A percentile compares a stretch with the other conserved stretches of the same genome.
Conservation (phyloP, 2,797 vertebrate species). For the Heterohyrax brucei region DNA sequence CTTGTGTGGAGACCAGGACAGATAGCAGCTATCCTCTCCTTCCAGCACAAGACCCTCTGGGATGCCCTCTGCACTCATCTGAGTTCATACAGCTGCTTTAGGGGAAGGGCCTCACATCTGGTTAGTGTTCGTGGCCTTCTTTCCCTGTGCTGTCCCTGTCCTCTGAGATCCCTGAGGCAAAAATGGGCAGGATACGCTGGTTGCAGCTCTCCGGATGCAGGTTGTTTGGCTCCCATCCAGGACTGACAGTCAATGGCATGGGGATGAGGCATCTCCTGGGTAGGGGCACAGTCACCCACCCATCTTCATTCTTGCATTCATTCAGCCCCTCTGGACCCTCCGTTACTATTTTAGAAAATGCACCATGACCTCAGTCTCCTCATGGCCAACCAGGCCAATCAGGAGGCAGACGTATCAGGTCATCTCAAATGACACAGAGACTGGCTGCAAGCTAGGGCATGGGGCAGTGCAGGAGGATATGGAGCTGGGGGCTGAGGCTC, state of each 20-base stretch:
- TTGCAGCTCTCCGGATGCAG: fast-evolving
- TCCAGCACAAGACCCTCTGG: background rate
- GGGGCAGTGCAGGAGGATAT: background rate
- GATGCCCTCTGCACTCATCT: background rate
- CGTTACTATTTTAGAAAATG: background rate
- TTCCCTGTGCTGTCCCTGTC: background rate
- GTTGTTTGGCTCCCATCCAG: background rate
- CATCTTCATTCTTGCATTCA: background rate
- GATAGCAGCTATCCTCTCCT: background rate
- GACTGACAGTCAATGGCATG: background rate
- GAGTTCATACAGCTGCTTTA: background rate
- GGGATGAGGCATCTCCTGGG: background rate
- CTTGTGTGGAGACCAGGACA: background rate
- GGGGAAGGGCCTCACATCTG: too few relatives aligned
- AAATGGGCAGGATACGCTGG: background rate
- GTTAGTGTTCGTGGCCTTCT: background rate
- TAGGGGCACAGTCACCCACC: background rate
- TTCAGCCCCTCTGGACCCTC: too few relatives aligned
- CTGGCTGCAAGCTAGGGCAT: background rate
- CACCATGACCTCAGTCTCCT: background rate
- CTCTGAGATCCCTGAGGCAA: background rate
- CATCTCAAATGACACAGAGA: background rate
- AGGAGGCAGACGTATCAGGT: background rate
- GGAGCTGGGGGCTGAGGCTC: too few relatives aligned
- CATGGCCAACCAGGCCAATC: background rate